Evolutionary conservation across 2,888 invertebrate genomes (phyloP).

Genomic region (Lymantria monacha): DNA sequence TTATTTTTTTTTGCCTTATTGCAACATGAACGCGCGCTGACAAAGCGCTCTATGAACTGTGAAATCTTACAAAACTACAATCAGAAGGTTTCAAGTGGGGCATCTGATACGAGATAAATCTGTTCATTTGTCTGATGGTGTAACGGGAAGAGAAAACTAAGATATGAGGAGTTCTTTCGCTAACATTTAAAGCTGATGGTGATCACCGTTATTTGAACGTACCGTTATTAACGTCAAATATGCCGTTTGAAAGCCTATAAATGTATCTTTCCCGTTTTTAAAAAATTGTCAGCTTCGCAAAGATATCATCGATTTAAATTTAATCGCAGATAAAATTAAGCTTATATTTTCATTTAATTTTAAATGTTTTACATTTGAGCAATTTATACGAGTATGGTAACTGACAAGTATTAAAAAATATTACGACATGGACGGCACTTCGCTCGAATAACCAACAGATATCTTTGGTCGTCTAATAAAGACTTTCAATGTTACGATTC

Average conservation of each 20-base stretch:
- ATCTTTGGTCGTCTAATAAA: too few species aligned
- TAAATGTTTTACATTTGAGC: too few species aligned
- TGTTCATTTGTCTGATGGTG: slow-evolving; percentile 15
- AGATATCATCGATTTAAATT: too few species aligned
- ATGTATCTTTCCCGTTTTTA: neutral
- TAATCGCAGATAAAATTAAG: neutral
- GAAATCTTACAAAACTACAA: slow-evolving; percentile 26
- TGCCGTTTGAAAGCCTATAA: neutral
- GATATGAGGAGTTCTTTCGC: slow-evolving; percentile 24
- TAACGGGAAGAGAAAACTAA: slow-evolving; percentile 39
- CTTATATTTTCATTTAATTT: too few species aligned
- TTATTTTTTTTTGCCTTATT: too few species aligned
- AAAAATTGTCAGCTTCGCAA: neutral
- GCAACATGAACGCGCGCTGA: slow-evolving; percentile 1
- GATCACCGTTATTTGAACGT: slow-evolving; percentile 20
- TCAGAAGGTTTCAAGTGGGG: slow-evolving; percentile 14
- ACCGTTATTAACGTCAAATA: slow-evolving; percentile 16
- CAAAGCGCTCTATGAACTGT: slow-evolving; percentile 15
- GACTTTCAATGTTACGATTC: too few species aligned
- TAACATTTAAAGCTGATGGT: slow-evolving; percentile 12
- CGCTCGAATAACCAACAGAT: too few species aligned
- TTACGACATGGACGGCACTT: too few species aligned
- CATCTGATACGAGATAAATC: slow-evolving; percentile 28
- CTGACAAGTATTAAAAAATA: too few species aligned
- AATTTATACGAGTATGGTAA: too few species aligned